Conservation (phyloP, 2,113 vertebrate genomes). For the Trachemys scripta region DNA sequence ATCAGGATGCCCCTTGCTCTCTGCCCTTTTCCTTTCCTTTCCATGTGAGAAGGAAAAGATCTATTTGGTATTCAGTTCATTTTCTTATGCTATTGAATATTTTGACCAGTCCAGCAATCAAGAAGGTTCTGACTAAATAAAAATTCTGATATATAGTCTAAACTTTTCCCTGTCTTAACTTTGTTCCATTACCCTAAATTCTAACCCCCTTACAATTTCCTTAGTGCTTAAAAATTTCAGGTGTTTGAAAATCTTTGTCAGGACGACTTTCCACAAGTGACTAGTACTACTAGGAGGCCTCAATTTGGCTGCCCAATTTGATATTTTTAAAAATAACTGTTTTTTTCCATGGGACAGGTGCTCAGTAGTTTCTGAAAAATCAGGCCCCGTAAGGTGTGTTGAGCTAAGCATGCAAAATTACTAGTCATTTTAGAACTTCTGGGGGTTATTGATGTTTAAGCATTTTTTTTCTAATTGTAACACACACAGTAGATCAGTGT, state of each 20-base stretch:
- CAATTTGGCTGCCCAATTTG: background rate
- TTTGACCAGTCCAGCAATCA: background rate
- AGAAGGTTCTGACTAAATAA: background rate
- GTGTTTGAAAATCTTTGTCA: background rate
- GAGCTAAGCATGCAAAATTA: background rate
- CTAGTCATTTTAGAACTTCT: background rate
- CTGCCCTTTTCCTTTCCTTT: too few species aligned
- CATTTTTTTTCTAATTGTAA: background rate
- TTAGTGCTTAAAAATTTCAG: background rate
- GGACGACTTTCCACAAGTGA: background rate
- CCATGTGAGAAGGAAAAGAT: background rate
- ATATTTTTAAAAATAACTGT: background rate
- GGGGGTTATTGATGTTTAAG: background rate
- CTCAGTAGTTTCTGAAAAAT: background rate
- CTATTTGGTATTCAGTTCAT: background rate
- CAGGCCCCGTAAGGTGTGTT: background rate
- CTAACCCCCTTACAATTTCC: background rate
- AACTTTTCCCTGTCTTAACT: background rate
- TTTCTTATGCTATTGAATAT: background rate
- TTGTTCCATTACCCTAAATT: background rate
- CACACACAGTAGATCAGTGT: background rate
- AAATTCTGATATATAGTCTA: background rate
- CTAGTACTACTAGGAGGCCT: background rate
- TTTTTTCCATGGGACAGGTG: background rate
- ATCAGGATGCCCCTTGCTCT: too few species aligned